A percentile compares a stretch with the other conserved stretches of the same genome.
phyloP scores from a whole-genome alignment of 2,797 vertebrate species.

The Spinus pinus region DNA sequence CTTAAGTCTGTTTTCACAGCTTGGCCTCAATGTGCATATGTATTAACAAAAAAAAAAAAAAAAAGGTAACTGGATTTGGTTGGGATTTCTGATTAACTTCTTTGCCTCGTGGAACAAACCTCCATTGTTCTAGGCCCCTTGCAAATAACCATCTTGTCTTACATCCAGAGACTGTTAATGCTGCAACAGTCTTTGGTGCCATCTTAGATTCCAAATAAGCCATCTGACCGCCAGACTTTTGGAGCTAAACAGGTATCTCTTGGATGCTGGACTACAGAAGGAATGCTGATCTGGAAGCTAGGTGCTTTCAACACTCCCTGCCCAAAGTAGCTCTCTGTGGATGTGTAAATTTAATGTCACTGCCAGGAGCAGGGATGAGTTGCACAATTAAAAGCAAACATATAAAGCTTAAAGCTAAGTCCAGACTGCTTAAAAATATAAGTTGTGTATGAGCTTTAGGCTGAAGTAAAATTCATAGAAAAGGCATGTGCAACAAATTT shows the following conservation, averaged over 20 bases:
- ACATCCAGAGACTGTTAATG: not conserved
- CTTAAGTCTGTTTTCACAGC: not conserved
- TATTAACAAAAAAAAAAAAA: not conserved
- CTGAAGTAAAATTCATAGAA: not conserved
- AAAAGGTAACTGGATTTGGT: fast-evolving
- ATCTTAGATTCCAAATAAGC: not conserved
- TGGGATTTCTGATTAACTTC: not conserved
- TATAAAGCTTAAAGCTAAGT: not conserved
- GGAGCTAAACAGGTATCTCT: not conserved
- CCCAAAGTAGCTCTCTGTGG: not conserved
- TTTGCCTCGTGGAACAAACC: not conserved
- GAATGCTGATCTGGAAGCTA: not conserved
- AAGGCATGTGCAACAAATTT: not conserved
- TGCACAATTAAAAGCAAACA: not conserved
- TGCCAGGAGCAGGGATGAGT: not conserved
- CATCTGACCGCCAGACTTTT: not conserved
- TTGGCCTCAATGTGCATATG: not conserved
- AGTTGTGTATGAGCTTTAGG: not conserved
- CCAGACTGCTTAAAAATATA: not conserved
- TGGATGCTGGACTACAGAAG: not conserved
- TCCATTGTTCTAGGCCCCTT: not conserved
- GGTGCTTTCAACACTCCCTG: not conserved
- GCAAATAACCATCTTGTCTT: not conserved
- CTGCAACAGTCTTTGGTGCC: not conserved
- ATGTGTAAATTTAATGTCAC: not conserved